Evolutionary conservation across 2,888 invertebrate genomes (phyloP).

Genomic region (Drosophila quasianomalipes): DNA sequence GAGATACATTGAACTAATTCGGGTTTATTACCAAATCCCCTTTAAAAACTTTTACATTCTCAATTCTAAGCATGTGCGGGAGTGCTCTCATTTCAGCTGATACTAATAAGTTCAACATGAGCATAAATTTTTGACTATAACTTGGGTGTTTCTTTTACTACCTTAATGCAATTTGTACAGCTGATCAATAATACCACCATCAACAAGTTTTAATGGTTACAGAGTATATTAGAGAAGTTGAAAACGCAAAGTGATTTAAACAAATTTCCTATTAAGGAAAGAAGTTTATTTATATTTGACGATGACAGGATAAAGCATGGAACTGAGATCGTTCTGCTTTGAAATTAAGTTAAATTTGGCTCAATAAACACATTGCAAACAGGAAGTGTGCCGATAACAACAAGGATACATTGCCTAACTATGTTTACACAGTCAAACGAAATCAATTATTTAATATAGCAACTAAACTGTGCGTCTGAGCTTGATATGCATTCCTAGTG

Average conservation of each 20-base stretch:
- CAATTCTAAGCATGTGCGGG: not conserved
- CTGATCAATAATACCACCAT: not conserved
- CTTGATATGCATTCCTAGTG: constrained; percentile 21
- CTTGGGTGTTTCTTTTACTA: not conserved
- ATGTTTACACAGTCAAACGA: not conserved
- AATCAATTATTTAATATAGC: constrained; percentile 9
- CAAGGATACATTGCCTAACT: not conserved
- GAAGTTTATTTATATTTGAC: not conserved
- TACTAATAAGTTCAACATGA: not conserved
- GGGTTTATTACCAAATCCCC: not conserved
- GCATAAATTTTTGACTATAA: not conserved
- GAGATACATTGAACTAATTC: not conserved
- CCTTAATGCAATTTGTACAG: not conserved
- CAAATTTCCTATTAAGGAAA: not conserved
- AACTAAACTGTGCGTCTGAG: constrained; percentile 1
- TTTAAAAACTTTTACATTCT: not conserved
- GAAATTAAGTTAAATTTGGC: not conserved
- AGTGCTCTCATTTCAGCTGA: not conserved
- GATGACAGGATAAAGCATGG: not conserved
- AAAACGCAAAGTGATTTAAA: not conserved
- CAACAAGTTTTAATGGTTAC: not conserved
- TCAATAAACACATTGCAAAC: not conserved
- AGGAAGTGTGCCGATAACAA: not conserved
- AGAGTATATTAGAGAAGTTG: not conserved
- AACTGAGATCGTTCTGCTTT: not conserved